Percentiles rank a stretch among this genome's conserved stretches.
phyloP scores from a whole-genome alignment of 2,797 vertebrate species.

The Lutjanus campechanus region DNA sequence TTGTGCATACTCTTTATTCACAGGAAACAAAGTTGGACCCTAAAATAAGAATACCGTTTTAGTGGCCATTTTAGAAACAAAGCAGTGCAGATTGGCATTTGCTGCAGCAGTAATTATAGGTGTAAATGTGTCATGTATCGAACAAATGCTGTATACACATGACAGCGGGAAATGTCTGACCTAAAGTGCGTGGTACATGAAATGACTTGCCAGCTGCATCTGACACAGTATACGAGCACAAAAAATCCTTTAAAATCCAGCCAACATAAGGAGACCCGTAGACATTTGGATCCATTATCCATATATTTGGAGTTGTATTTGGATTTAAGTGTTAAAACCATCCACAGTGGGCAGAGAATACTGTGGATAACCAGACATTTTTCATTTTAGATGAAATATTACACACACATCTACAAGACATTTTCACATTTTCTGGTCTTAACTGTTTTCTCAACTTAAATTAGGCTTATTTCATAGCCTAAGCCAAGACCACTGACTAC shows the following conservation, averaged over 20 bases:
- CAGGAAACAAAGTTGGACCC: neutral
- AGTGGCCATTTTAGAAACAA: neutral
- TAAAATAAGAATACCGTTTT: neutral
- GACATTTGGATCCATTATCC: neutral
- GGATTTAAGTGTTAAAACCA: neutral
- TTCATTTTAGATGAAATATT: neutral
- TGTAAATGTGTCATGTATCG: neutral
- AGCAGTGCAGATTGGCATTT: neutral
- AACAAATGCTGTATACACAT: neutral
- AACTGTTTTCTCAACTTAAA: neutral
- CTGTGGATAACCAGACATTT: neutral
- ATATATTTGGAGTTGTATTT: neutral
- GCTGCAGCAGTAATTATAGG: neutral
- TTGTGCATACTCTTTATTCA: neutral
- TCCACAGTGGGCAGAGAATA: neutral
- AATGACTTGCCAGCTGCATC: neutral
- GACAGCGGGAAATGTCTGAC: neutral
- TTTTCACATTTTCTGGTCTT: slow-evolving; percentile 8
- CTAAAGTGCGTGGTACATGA: neutral
- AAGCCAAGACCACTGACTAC: neutral
- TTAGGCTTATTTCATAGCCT: neutral
- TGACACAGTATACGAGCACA: neutral
- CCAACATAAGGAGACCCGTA: neutral
- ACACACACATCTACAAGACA: neutral
- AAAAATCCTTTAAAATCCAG: neutral